Conservation (phyloP, 1,140 invertebrate species). For the Drosophila rufa region DNA sequence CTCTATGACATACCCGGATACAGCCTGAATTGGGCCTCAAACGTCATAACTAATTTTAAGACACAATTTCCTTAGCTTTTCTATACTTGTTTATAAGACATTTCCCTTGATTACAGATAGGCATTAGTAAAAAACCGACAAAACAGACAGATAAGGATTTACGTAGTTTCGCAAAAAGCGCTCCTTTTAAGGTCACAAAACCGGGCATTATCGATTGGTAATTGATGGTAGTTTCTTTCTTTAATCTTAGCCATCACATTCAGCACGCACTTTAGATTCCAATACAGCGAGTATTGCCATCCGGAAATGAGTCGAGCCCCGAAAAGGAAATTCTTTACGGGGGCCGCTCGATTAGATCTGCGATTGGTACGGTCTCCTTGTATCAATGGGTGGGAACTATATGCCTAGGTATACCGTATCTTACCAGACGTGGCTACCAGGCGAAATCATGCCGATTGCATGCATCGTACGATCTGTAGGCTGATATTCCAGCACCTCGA, state of each 20-base stretch:
- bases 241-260: constrained; percentile 28
- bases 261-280: constrained; percentile 1
- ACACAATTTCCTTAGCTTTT: background rate
- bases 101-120: constrained; percentile 1
- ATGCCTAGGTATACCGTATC: background rate
- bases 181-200: constrained; percentile 24
- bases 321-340: constrained; percentile 40
- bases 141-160: background rate
- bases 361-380: background rate
- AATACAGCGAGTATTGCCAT: constrained; percentile 15
- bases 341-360: constrained; percentile 29
- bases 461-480: constrained; percentile 70
- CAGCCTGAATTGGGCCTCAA: background rate
- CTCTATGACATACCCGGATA: too few species aligned
- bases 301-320: constrained; percentile 75
- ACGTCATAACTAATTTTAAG: background rate
- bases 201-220: constrained; percentile 2
- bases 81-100: background rate
- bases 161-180: constrained; percentile 11
- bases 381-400: constrained; percentile 14
- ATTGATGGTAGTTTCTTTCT: constrained; percentile 17
- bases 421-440: constrained; percentile 17
- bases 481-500: constrained; percentile 20
- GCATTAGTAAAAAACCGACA: background rate
- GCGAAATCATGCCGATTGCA: constrained; percentile 43